A percentile compares a stretch with the other conserved stretches of the same genome.
Conservation (phyloP, 30 jellyfish, hydroid and myxozoan species). For the Aurelia aurita region DNA sequence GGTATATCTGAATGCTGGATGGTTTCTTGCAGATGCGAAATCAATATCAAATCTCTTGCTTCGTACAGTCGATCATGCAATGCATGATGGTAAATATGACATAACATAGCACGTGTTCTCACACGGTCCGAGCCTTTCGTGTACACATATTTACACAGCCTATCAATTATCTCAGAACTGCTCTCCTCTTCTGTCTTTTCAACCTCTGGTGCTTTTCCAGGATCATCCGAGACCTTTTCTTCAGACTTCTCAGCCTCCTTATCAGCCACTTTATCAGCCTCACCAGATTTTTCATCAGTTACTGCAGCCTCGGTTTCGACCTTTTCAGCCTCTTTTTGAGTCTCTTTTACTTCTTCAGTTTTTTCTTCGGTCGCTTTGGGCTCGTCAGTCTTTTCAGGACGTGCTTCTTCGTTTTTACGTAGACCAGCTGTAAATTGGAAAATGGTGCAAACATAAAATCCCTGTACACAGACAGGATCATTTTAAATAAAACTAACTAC, state of each 20-base stretch:
- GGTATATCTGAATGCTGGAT: slow-evolving; percentile 97
- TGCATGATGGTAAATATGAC: slow-evolving; percentile 99
- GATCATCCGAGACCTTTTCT: background rate
- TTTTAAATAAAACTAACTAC: too few species aligned
- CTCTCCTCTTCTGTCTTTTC: slow-evolving; percentile 43
- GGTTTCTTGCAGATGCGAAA: slow-evolving; percentile 96
- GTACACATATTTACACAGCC: slow-evolving; percentile 89
- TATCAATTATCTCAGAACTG: slow-evolving; percentile 71
- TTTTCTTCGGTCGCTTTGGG: slow-evolving; percentile 9
- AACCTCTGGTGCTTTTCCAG: slow-evolving; percentile 39
- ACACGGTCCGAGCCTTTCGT: slow-evolving; percentile 96
- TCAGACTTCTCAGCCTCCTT: slow-evolving; percentile 46
- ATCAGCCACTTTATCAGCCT: slow-evolving; percentile 39
- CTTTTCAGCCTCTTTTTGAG: slow-evolving; percentile 4
- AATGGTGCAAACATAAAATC: too few species aligned
- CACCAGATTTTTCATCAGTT: slow-evolving; percentile 20
- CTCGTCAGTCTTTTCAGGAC: background rate
- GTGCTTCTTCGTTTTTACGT: background rate
- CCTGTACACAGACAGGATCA: too few species aligned
- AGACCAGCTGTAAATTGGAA: background rate
- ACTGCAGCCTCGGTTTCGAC: slow-evolving; percentile 17
- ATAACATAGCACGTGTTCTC: slow-evolving; percentile 98
- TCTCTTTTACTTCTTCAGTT: slow-evolving; percentile 31
- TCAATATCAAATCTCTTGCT: slow-evolving; percentile 98
- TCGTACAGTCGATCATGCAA: slow-evolving; percentile 97